Evolutionary conservation across 2,888 invertebrate genomes (phyloP), one percentile per base, ranked within the genome.

Genomic region (Trilocha varians): DNA sequence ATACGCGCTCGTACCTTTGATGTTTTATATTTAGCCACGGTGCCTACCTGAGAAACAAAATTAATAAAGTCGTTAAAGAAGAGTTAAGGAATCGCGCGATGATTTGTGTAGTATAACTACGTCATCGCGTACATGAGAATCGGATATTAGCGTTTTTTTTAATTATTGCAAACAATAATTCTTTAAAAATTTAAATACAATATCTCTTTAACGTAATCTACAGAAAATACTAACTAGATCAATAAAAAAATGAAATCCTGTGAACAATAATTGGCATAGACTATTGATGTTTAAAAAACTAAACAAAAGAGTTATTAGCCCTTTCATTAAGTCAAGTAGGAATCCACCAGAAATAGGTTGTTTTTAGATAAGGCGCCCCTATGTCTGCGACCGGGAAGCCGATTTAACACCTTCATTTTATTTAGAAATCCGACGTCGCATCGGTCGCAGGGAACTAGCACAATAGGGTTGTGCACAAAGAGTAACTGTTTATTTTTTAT

Each of bases 21-120:
- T 66, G 70, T 75, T 70, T 69, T 70, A 70, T 68, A 63, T 69
- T 66, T 66, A 65, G 65, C 56, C 51, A 45, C 55, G 59, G 60
- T 61, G 46, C 45, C 53, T 76, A 73, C 74, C 67, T 66, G 67
- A 51, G 52, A 50, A 54, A 48, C 52, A 47, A 44, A 44, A 57
- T 55, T 66, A 66, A 71, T 73, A 55, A 70, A 70, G 62, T 62
- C 54, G 59, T 68, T 65, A 60, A 49, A 50, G 61, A 66, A 59
- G 59, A 63, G 59, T 68, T 66, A 55, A 59, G 60, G 55, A 43
- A 25, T 25, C 25, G n/a, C 16, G 11, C 14, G 5, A 5, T 17
- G 3, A n/a, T 16, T 25, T 5, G 14, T 32, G 15, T 25, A 25
- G 25, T 25, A 25, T 11, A 25, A 25, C 6, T 25, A 25, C 25